Percentiles rank a stretch among this genome's conserved stretches.
Evolutionary conservation across 1,140 invertebrate species (phyloP).

Genomic region (Drosophila kanapiae): DNA sequence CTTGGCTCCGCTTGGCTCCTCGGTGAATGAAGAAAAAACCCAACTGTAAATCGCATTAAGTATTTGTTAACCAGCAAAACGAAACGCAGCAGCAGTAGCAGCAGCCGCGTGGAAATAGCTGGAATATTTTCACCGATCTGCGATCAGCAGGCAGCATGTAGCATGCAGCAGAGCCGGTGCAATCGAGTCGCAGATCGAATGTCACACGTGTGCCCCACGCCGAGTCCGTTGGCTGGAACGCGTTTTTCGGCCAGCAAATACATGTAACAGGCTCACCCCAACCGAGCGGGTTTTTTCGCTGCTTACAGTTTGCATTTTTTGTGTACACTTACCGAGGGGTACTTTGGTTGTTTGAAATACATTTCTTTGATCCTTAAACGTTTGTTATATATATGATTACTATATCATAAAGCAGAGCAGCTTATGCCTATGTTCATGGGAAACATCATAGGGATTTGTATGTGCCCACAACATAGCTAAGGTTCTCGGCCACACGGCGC

Average conservation of each 20-base stretch:
- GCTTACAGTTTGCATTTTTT: constrained; percentile 15
- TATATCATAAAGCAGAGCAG: no score
- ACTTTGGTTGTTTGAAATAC: not conserved
- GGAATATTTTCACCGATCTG: constrained; percentile 52
- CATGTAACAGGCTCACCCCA: constrained; percentile 22
- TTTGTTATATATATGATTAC: not conserved
- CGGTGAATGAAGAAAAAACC: constrained; percentile 42
- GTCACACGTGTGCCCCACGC: constrained; percentile 55
- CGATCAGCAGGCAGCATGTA: not conserved
- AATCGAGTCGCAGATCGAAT: constrained; percentile 53
- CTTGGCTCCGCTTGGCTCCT: not conserved
- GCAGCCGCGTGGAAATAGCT: constrained; percentile 54
- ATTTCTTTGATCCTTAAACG: no score
- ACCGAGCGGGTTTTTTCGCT: constrained; percentile 30
- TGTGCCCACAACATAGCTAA: no score
- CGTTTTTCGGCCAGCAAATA: constrained; percentile 46
- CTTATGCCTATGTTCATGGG: no score
- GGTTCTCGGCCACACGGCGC: no score
- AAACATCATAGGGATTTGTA: no score
- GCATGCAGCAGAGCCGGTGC: constrained; percentile 29
- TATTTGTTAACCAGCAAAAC: constrained; percentile 69
- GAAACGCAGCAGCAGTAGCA: constrained; percentile 39
- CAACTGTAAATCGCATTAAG: constrained; percentile 71
- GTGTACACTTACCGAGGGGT: not conserved
- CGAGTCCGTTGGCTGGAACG: constrained; percentile 41